Percentiles rank a stretch among this genome's conserved stretches.
These are phyloP conservation scores for Drosophila persimilis DNA, from an alignment of 1,140 invertebrate genomes.

Conservation along the genomic window DNA sequence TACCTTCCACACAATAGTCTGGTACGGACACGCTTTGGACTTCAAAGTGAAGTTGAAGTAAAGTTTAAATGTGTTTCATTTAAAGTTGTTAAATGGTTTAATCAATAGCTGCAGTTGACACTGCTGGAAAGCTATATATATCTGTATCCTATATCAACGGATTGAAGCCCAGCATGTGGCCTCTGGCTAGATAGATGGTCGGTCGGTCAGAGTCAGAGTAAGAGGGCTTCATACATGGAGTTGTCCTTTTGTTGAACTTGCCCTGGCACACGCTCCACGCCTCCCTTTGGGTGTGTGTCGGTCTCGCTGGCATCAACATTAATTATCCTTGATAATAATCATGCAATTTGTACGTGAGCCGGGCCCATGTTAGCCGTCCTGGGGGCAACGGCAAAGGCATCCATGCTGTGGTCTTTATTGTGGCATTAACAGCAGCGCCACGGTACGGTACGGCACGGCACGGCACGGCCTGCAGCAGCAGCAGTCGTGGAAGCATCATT, in stretches of 20 bases:
- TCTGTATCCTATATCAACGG: conserved; percentile 21
- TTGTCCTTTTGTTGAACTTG: conserved; percentile 26
- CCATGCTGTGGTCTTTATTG: conserved; percentile 54
- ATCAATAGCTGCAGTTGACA: conserved; percentile 36
- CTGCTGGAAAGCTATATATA: neutral
- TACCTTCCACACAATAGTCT: neutral
- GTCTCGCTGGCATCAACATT: conserved; percentile 54
- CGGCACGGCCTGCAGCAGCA: conserved; percentile 38
- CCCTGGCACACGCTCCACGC: neutral
- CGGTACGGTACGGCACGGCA: conserved; percentile 20
- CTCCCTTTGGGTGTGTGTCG: conserved; percentile 20
- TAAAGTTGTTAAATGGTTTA: conserved; percentile 24
- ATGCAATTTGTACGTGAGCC: conserved; percentile 50
- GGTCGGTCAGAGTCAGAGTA: too few species aligned
- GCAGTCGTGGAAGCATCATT: conserved; percentile 53
- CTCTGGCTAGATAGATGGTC: neutral
- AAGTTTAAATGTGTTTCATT: conserved; percentile 28
- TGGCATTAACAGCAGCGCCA: conserved; percentile 52
- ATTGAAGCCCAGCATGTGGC: conserved; percentile 34
- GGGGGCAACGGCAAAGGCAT: conserved; percentile 24
- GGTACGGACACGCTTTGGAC: conserved; percentile 5
- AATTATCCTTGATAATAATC: conserved; percentile 64
- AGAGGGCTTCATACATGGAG: neutral
- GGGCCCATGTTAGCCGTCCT: conserved; percentile 28
- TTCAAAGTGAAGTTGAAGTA: neutral